These are phyloP conservation scores for Hoplias malabaricus DNA, from an alignment of 2,113 vertebrate genomes.

Conservation along the genomic window DNA sequence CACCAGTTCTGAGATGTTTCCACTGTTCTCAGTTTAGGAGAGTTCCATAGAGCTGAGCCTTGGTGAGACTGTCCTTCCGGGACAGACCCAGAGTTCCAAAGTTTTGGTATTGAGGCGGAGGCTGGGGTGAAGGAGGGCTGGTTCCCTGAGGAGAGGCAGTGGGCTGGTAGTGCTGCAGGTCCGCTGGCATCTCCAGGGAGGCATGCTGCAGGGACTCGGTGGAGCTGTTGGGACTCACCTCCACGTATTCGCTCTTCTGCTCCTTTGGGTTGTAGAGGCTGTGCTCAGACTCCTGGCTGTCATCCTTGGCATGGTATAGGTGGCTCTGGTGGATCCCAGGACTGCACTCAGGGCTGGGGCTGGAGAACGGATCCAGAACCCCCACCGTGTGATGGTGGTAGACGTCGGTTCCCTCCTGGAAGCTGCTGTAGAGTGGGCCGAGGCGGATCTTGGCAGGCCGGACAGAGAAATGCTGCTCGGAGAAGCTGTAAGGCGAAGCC, in stretches of 20 bases:
- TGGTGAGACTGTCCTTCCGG: constrained; percentile 97
- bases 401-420: constrained; percentile 90
- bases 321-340: constrained; percentile 77
- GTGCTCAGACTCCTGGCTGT: constrained; percentile 83
- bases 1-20: background rate
- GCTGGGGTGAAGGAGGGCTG: constrained; percentile 63
- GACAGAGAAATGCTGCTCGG: constrained; percentile 83
- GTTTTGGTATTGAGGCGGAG: constrained; percentile 85
- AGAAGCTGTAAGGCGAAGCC: constrained; percentile 87
- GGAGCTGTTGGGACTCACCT: constrained; percentile 88
- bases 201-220: constrained; percentile 87
- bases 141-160: constrained; percentile 73
- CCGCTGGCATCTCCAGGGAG: constrained; percentile 82
- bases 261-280: constrained; percentile 86
- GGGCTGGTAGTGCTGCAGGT: constrained; percentile 86
- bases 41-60: constrained; percentile 95
- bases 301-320: constrained; percentile 78
- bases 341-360: constrained; percentile 81
- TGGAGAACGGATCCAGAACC: constrained; percentile 64
- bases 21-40: constrained; percentile 87
- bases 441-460: constrained; percentile 82
- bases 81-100: constrained; percentile 88
- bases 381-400: constrained; percentile 79
- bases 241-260: constrained; percentile 77
- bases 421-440: constrained; percentile 91